A percentile compares a stretch with the other conserved stretches of the same genome.
phyloP scores from a whole-genome alignment of 2,888 invertebrate species.

The Branchinecta sandiegonensis region DNA sequence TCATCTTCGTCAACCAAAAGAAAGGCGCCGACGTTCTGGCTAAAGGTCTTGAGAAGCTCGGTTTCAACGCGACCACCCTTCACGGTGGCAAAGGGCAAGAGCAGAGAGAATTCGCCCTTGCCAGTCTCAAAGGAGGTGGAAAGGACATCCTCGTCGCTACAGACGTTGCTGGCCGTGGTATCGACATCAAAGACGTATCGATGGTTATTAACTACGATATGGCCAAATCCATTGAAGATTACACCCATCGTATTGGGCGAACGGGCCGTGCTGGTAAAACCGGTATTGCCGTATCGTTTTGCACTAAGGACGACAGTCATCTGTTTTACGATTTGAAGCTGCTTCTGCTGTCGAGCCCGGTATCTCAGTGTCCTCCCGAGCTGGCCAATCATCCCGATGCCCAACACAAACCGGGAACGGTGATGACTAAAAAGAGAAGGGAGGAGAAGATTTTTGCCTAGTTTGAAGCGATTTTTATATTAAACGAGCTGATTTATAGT shows the following conservation, averaged over 20 bases:
- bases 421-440: slow-evolving; percentile 69
- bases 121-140: slow-evolving; percentile 83
- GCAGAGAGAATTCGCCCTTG: slow-evolving; percentile 94
- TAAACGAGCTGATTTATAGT: no score
- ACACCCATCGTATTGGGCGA: slow-evolving; percentile 95
- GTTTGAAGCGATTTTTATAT: background rate
- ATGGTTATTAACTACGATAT: slow-evolving; percentile 99
- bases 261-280: slow-evolving; percentile 97
- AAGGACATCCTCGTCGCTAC: slow-evolving; percentile 98
- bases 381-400: slow-evolving; percentile 96
- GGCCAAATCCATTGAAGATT: slow-evolving; percentile 97
- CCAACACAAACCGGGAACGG: slow-evolving; percentile 89
- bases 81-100: slow-evolving; percentile 99
- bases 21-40: slow-evolving; percentile 97
- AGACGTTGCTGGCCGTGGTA: slow-evolving; percentile 99
- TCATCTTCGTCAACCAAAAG: slow-evolving; percentile 99
- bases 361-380: slow-evolving; percentile 88
- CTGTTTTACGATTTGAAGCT: slow-evolving; percentile 96
- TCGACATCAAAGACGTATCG: slow-evolving; percentile 98
- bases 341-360: slow-evolving; percentile 69
- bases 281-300: slow-evolving; percentile 88
- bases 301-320: slow-evolving; percentile 88
- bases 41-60: slow-evolving; percentile 88
- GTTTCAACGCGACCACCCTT: slow-evolving; percentile 88
- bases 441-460: slow-evolving; percentile 92